Conservation (phyloP, 2,113 vertebrate species). For the Alexandromys fortis region DNA sequence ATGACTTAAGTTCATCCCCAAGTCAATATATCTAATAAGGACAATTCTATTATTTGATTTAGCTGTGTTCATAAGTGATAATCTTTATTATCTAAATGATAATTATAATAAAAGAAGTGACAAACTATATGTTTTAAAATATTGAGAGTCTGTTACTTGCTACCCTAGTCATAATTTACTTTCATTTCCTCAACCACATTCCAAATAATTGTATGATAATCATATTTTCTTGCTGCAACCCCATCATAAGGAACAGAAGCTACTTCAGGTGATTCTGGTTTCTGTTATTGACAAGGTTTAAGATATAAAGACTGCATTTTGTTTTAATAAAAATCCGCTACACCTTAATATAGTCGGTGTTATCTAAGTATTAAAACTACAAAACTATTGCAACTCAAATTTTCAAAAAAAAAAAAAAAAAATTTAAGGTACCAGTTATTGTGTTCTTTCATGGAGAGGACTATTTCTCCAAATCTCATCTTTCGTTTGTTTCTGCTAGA, state of each 20-base stretch:
- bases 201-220: background rate
- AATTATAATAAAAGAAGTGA: background rate
- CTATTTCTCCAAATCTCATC: background rate
- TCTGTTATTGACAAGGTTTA: background rate
- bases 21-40: background rate
- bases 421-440: background rate
- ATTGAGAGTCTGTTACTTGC: background rate
- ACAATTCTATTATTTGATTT: background rate
- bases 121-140: background rate
- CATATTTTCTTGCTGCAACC: background rate
- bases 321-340: background rate
- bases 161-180: rapidly evolving
- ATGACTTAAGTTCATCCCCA: background rate
- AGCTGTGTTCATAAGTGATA: background rate
- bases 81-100: background rate
- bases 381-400: rapidly evolving
- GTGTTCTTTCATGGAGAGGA: too few species aligned
- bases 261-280: background rate
- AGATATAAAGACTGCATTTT: background rate
- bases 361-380: background rate
- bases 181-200: background rate
- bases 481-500: background rate
- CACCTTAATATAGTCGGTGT: background rate
- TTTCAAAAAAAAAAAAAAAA: background rate
- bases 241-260: rapidly evolving